Percentiles rank a stretch among this genome's conserved stretches.
Conservation (phyloP, 2,113 vertebrate species). For the Glaucidium brasilianum region DNA sequence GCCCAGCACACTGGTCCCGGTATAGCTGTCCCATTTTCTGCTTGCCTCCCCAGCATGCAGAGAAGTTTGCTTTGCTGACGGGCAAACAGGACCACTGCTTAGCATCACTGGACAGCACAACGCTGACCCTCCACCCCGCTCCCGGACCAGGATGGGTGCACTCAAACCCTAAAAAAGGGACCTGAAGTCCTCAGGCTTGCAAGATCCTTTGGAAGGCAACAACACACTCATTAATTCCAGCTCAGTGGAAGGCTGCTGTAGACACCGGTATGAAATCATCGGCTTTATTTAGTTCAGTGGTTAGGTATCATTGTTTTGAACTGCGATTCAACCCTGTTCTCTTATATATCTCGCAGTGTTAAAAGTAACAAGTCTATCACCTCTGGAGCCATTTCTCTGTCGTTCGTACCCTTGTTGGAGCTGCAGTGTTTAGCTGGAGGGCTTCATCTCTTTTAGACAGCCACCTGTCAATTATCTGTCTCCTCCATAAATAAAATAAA, state of each 20-base stretch:
- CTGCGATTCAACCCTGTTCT: neutral
- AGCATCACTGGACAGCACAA: neutral
- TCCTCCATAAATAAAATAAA: neutral
- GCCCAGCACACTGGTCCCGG: neutral
- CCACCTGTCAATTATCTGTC: slow-evolving; percentile 30
- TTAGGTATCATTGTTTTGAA: slow-evolving; percentile 1
- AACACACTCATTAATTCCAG: neutral
- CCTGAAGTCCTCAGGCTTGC: neutral
- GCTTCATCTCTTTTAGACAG: slow-evolving; percentile 52
- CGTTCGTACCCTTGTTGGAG: neutral
- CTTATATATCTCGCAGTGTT: neutral
- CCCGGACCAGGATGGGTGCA: neutral
- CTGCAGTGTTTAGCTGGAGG: slow-evolving; percentile 18
- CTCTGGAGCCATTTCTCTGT: slow-evolving; percentile 32
- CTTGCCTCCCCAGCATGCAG: neutral
- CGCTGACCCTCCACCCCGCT: neutral
- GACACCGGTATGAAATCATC: neutral
- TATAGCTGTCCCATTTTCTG: neutral
- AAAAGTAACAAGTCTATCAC: slow-evolving; percentile 57
- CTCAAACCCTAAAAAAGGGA: neutral
- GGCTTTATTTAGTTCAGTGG: neutral
- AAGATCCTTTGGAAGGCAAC: neutral
- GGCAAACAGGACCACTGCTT: neutral
- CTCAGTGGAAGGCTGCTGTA: neutral
- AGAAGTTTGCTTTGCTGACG: neutral